Base-by-base conservation (phyloP, 2,113 vertebrate genomes). In the Corapipo altera region DNA sequence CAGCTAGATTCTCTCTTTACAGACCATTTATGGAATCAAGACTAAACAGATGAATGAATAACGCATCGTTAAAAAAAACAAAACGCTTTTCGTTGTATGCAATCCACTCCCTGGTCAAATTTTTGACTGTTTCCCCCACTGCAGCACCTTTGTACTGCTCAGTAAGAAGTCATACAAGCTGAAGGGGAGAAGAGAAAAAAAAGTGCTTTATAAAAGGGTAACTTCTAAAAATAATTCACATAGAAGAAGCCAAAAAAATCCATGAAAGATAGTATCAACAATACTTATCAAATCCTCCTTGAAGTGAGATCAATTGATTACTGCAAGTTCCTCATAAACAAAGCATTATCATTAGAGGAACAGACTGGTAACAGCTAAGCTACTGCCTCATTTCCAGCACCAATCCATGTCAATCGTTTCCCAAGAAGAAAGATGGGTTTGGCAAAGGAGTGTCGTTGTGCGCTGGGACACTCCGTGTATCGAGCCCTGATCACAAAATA, bases 1-100 rank as follows among this genome's bases (percentile, higher is more conserved):
- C 81, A 86, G 64, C 59, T n/a, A 73, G 46, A 35, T 76, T 65
- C 7, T 74, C 58, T 89, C 58, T 58, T 91, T 64, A 67, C 22
- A 91, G 85, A 77, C 37, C 69, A 65, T 72, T 92, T 84, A 81
- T 64, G 71, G 76, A 91, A 91, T 73, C 39, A 88, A 94, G 81
- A 78, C 55, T 57, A 91, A 93, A 51, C 33, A 79, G 52, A 79
- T 21, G 27, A 95, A 90, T 51, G 32, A 81, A 54, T 43, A 88
- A 67, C 17, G 72, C 21, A 51, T 35, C 1, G 1, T 12, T 55
- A n/a, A 78, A 62, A 80, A 15, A 6, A 1, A 1, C 8, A 46
- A 24, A 24, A 2, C 14, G 23, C 8, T 48, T 93, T 75, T 59
- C 32, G 9, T 33, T 62, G 64, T 33, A 78, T 71, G 51, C 8